phyloP scores from a whole-genome alignment of 2,113 vertebrate genomes.

The Serinus canaria region DNA sequence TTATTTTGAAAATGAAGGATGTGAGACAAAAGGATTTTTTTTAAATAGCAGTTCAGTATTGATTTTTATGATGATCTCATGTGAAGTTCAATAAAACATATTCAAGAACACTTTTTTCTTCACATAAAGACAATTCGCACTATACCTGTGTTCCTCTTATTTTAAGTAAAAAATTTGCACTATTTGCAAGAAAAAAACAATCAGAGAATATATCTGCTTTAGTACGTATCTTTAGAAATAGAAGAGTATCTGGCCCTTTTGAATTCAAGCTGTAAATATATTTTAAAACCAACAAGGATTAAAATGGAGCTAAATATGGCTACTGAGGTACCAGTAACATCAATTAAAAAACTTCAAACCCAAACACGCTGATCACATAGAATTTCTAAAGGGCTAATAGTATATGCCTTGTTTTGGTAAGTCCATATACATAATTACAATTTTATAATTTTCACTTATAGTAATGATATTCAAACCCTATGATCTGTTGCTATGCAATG shows the following conservation, averaged over 20 bases:
- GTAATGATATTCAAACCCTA: not conserved
- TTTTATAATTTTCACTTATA: not conserved
- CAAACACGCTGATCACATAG: rapidly evolving
- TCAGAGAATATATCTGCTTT: not conserved
- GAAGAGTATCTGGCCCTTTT: not conserved
- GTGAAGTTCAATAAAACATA: not conserved
- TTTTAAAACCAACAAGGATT: not conserved
- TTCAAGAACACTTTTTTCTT: not conserved
- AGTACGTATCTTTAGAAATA: not conserved
- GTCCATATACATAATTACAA: not conserved
- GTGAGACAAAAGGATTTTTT: not conserved
- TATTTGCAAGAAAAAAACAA: not conserved
- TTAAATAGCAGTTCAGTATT: not conserved
- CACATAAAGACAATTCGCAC: not conserved
- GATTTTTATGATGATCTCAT: not conserved
- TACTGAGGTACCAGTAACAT: not conserved
- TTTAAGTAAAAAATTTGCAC: not conserved
- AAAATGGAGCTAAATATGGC: not conserved
- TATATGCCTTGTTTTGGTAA: not conserved
- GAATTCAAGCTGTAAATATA: not conserved
- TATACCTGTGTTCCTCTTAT: not conserved
- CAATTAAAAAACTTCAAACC: not conserved
- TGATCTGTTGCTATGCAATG: not conserved
- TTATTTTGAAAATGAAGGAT: not conserved
- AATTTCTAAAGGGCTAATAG: not conserved